Evolutionary conservation across 2,888 invertebrate species (phyloP).

Genomic region (Orthonychiurus folsomi): DNA sequence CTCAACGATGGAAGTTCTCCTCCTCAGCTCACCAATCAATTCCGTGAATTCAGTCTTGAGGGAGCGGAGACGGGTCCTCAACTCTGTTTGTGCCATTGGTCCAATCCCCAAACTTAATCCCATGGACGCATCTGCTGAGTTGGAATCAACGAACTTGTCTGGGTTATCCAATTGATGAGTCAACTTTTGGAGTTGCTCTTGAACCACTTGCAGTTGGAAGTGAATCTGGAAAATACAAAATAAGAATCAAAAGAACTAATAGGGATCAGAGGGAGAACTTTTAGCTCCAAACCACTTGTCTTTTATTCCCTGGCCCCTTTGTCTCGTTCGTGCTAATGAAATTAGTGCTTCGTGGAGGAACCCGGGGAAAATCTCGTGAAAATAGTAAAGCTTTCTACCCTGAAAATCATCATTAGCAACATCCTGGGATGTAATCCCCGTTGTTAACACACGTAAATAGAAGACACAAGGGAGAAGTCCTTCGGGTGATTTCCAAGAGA

Average conservation of each 20-base stretch:
- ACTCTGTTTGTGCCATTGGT: conserved; percentile 28
- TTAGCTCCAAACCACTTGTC: too few species aligned
- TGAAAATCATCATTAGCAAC: too few species aligned
- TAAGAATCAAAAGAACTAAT: conserved; percentile 3
- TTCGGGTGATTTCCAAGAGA: too few species aligned
- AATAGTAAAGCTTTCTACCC: too few species aligned
- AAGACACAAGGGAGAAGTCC: too few species aligned
- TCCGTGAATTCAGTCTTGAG: conserved; percentile 46
- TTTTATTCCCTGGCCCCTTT: too few species aligned
- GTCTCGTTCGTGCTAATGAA: too few species aligned
- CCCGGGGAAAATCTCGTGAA: too few species aligned
- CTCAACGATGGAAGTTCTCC: conserved; percentile 43
- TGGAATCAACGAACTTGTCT: conserved; percentile 16
- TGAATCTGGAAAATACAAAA: conserved; percentile 41
- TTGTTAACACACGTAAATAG: too few species aligned
- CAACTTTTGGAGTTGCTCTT: conserved; percentile 43
- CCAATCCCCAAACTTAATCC: conserved; percentile 10
- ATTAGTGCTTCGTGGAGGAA: too few species aligned
- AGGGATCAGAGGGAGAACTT: not conserved
- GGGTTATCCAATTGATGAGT: conserved; percentile 36
- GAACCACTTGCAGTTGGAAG: conserved; percentile 43
- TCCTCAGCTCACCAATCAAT: conserved; percentile 44
- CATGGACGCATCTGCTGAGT: conserved; percentile 9
- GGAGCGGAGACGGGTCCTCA: conserved; percentile 40
- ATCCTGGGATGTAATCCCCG: too few species aligned